These are phyloP conservation scores for Brachionus rubens DNA, from an alignment of 1,140 invertebrate genomes.

Conservation along the genomic window DNA sequence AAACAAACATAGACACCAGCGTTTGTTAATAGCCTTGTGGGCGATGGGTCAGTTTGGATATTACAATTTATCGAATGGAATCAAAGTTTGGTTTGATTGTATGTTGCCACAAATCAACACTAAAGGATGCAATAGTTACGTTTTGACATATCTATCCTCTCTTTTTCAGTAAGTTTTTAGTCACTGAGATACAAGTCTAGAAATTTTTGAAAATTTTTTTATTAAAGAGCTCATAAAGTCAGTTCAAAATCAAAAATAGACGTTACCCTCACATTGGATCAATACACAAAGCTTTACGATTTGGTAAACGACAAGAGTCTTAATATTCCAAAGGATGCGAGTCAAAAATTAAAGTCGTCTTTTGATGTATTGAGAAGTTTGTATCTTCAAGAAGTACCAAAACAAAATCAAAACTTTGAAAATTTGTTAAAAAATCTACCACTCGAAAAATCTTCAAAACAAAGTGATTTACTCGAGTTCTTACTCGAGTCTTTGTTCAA, in stretches of 20 bases:
- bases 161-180: conserved; percentile 4
- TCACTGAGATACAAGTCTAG: too few species aligned
- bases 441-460: not conserved
- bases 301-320: conserved; percentile 6
- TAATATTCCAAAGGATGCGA: not conserved
- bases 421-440: not conserved
- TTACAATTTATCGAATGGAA: not conserved
- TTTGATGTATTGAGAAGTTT: not conserved
- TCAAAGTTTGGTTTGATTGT: conserved; percentile 5
- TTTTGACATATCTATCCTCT: not conserved
- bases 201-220: not conserved
- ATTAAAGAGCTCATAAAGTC: not conserved
- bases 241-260: not conserved
- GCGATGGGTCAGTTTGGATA: conserved; percentile 24
- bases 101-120: not conserved
- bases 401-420: not conserved
- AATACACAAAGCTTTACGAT: not conserved
- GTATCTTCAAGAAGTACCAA: not conserved
- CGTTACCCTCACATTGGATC: not conserved
- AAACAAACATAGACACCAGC: conserved; percentile 23
- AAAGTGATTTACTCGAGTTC: not conserved
- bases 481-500: not conserved
- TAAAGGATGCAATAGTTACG: conserved; percentile 15
- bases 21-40: not conserved
- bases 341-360: not conserved